phyloP scores from a whole-genome alignment of 1,140 invertebrate genomes.

The Lordiphosa stackelbergi region DNA sequence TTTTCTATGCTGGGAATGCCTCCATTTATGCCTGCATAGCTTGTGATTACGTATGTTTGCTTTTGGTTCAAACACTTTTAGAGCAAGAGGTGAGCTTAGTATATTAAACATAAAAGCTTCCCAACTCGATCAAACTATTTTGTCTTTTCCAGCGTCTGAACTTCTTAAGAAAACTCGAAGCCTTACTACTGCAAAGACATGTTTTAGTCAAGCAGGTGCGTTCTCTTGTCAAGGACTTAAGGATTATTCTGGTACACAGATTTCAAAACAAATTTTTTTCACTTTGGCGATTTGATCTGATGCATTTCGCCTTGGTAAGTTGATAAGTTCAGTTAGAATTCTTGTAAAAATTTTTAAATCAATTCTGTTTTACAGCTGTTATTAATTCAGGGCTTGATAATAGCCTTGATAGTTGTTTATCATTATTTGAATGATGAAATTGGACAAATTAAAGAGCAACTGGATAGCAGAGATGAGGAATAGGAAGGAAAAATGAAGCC shows the following conservation, averaged over 20 bases:
- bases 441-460: conserved; percentile 25
- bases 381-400: conserved; percentile 25
- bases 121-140: too few species aligned
- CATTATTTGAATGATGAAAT: conserved; percentile 59
- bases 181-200: conserved; percentile 5
- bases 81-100: conserved; percentile 38
- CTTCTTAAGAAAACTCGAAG: conserved; percentile 21
- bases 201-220: conserved; percentile 12
- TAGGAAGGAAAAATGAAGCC: conserved; percentile 3
- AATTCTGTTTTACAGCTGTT: conserved; percentile 24
- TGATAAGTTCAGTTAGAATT: too few species aligned
- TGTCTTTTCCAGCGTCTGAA: conserved; percentile 19
- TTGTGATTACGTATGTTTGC: conserved; percentile 52
- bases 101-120: background rate
- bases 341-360: background rate
- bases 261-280: conserved; percentile 29
- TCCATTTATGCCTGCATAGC: conserved; percentile 61
- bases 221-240: conserved; percentile 40
- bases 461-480: conserved; percentile 39
- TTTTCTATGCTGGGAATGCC: conserved; percentile 63
- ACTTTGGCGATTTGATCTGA: conserved; percentile 29
- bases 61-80: conserved; percentile 25
- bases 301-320: conserved; percentile 32
- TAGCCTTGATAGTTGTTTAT: conserved; percentile 42
- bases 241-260: background rate